phyloP scores from a whole-genome alignment of 30 jellyfish, hydroid and myxozoan genomes.

The Clytia hemisphaerica region DNA sequence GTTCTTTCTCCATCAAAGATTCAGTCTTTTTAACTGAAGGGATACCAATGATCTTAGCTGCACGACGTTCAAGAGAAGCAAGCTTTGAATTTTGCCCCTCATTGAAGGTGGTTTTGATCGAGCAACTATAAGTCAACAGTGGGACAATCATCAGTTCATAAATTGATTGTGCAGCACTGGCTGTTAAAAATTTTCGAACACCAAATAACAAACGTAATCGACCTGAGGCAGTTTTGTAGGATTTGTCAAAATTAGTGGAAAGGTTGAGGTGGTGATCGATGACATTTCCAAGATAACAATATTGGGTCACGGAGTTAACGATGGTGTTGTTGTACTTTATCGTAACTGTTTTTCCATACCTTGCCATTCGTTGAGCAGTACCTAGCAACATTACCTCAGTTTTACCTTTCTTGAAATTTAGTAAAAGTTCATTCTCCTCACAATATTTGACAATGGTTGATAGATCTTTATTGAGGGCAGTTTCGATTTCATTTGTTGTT shows the following conservation, averaged over 20 bases:
- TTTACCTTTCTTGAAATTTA: constrained; percentile 40
- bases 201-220: constrained; percentile 45
- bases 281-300: constrained; percentile 43
- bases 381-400: constrained; percentile 47
- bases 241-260: constrained; percentile 20
- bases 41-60: constrained; percentile 22
- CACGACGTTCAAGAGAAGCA: constrained; percentile 18
- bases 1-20: too few relatives aligned
- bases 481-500: not conserved
- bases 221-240: constrained; percentile 47
- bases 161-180: too few relatives aligned
- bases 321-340: constrained; percentile 2
- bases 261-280: constrained; percentile 26
- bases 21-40: too few relatives aligned
- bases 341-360: constrained; percentile 38
- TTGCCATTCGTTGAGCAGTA: constrained; percentile 40
- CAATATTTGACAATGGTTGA: constrained; percentile 4
- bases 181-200: constrained; percentile 36
- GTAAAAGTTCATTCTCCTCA: constrained; percentile 34
- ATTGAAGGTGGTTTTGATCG: constrained; percentile 10
- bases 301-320: too few relatives aligned
- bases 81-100: not conserved
- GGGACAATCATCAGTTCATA: constrained; percentile 58
- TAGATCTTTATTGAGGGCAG: not conserved
- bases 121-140: constrained; percentile 23